Base-by-base conservation (phyloP, 2,888 invertebrate species). In the Phalera bucephala region DNA sequence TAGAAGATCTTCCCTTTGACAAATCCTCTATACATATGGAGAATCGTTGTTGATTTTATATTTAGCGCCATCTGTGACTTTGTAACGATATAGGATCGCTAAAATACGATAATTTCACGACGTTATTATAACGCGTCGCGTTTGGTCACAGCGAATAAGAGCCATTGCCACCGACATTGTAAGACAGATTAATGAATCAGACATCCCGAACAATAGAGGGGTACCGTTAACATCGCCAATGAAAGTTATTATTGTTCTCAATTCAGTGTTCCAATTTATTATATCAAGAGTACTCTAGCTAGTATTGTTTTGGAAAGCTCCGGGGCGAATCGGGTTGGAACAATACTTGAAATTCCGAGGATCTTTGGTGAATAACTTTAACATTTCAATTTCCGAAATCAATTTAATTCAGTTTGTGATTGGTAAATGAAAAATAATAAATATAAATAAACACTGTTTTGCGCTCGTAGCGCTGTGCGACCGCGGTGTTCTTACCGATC, bases 231-330 rank as follows among this genome's bases (percentile, higher is more conserved):
- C 66, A 67, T 52, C 42, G 27, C 52, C 52, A 64, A 67, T 68
- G 59, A 71, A 71, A 68, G 61, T 70, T 68, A 72, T 67, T 54
- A 62, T 58, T 47, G 50, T 53, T 57, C 54, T 38, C 45, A 39
- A 55, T 62, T 60, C 57, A 43, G 36, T 51, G 49, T 44, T 52
- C 51, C 58, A 67, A 75, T 74, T 77, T 72, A 72, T 75, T 65
- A 68, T 44, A 57, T 45, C 36, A 46, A 62, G 60, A 65, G 65
- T 62, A 64, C 66, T 69, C 50, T 22, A 31, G 40, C 68, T n/a
- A n/a, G n/a, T n/a, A 66, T 77, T 77, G 73, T 77, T 66, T 53
- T 40, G 45, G 25, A 22, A 28, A 17, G 21, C 31, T 23, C 7
- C 9, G 23, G 25, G 32, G 31, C 33, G n/a, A n/a, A n/a, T n/a